Percentiles rank a stretch among this genome's conserved stretches.
Evolutionary conservation across 2,113 vertebrate genomes (phyloP).

Genomic region (Pimephales promelas): DNA sequence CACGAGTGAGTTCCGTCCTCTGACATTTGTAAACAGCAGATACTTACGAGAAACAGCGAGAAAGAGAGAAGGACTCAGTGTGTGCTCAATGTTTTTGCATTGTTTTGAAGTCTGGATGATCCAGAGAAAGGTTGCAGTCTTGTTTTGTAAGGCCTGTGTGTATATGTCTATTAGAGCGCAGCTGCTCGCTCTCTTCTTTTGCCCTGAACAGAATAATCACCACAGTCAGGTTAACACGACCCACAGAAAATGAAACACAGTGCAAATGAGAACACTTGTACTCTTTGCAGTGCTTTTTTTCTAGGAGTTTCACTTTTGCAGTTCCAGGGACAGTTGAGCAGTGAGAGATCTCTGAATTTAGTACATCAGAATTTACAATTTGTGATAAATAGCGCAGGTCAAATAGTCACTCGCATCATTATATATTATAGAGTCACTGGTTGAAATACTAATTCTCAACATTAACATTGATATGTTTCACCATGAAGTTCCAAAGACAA

Average conservation of each 20-base stretch:
- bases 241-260: conserved; percentile 81
- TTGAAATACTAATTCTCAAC: too few relatives aligned
- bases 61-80: conserved; percentile 62
- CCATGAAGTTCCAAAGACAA: not conserved
- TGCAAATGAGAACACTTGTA: conserved; percentile 37
- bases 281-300: conserved; percentile 63
- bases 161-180: conserved; percentile 90
- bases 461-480: not conserved
- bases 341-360: not conserved
- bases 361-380: not conserved
- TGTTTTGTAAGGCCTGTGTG: conserved; percentile 85
- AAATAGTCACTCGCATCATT: not conserved
- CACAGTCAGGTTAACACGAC: conserved; percentile 93
- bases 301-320: conserved; percentile 30
- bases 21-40: conserved; percentile 22
- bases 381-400: not conserved
- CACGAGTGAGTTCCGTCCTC: not conserved
- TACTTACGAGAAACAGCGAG: not conserved
- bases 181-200: conserved; percentile 89
- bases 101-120: conserved; percentile 81
- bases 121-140: conserved; percentile 81
- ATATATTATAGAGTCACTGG: too few relatives aligned
- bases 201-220: conserved; percentile 82
- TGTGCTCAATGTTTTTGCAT: conserved; percentile 78
- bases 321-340: not conserved